phyloP scores from a whole-genome alignment of 2,797 vertebrate species.

The Schizopygopsis malacanthus region DNA sequence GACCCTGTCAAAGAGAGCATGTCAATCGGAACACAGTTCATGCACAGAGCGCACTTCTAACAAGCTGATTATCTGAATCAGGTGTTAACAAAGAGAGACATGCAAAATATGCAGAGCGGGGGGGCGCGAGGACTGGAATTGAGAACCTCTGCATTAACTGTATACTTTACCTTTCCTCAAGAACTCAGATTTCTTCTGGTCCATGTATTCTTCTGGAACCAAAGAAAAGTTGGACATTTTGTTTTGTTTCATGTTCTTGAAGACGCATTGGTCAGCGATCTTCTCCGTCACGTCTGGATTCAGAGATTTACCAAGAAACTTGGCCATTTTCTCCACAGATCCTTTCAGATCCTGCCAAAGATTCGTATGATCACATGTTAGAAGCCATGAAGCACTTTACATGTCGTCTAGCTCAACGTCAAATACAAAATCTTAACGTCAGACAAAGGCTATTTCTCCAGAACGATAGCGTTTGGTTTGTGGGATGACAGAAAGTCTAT shows the following conservation, averaged over 20 bases:
- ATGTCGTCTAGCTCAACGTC: not conserved
- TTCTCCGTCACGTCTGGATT: conserved; percentile 63
- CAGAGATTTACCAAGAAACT: conserved; percentile 73
- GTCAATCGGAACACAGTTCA: no score
- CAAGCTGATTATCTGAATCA: no score
- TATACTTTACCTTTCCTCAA: conserved; percentile 75
- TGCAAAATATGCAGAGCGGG: no score
- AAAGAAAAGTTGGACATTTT: conserved; percentile 80
- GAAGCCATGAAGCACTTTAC: not conserved
- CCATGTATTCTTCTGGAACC: conserved; percentile 67
- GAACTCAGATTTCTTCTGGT: conserved; percentile 75
- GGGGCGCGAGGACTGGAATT: no score
- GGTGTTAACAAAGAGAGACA: no score
- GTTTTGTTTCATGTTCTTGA: conserved; percentile 82
- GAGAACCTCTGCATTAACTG: not conserved
- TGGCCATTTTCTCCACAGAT: conserved; percentile 67
- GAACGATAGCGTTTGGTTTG: no score
- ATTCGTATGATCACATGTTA: not conserved
- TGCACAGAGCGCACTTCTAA: no score
- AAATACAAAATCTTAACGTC: no score
- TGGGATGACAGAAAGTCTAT: not conserved
- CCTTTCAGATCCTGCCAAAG: conserved; percentile 71
- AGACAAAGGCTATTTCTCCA: no score
- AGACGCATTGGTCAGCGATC: conserved; percentile 73
- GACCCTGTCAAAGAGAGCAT: no score